Evolutionary conservation across 2,797 vertebrate species (phyloP), one percentile per base, ranked within the genome.

Genomic region (Momotus momota): DNA sequence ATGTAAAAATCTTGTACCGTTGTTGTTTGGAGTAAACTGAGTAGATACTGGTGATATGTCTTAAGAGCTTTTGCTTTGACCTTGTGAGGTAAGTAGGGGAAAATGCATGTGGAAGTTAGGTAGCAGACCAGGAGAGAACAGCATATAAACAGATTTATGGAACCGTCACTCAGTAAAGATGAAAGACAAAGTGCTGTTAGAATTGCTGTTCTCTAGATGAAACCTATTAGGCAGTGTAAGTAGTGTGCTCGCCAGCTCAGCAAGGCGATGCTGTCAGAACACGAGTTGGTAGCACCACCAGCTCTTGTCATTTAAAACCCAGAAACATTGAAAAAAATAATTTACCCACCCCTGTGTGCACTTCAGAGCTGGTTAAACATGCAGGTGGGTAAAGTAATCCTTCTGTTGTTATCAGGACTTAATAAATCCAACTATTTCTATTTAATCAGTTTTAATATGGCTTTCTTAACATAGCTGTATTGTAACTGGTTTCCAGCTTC

Each of bases 291-390:
- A 77, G 52, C 61, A 67, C 31, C 4, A 22, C 25, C 25, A 71
- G 35, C 16, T 49, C 16, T 49, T 71, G 27, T 14, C 15, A 64
- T 57, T 18, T 45, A 62, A 67, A 81, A 78, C 29, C 26, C 38
- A 65, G 66, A 58, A 69, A 31, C 40, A n/a, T 0, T 81, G 45
- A 38, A 45, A 57, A 72, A 58, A 38, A 45, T 29, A 11, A 65
- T 65, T 75, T 57, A 29, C 20, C 20, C 18, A 67, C 84, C 45
- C 49, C 67, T 72, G 22, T 86, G 54, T 62, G 66, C 12, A 4
- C 25, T 93, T 81, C 66, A 65, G 78, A 75, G 58, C 45, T 91
- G 41, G 31, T 90, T 88, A 88, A 87, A 22, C 49, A 38, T 65
- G n/a, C 49, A 69, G 62, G 31, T 94, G 60, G 11, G 5, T 80